phyloP scores from a whole-genome alignment of 2,113 vertebrate species.

The Carassius gibelio region DNA sequence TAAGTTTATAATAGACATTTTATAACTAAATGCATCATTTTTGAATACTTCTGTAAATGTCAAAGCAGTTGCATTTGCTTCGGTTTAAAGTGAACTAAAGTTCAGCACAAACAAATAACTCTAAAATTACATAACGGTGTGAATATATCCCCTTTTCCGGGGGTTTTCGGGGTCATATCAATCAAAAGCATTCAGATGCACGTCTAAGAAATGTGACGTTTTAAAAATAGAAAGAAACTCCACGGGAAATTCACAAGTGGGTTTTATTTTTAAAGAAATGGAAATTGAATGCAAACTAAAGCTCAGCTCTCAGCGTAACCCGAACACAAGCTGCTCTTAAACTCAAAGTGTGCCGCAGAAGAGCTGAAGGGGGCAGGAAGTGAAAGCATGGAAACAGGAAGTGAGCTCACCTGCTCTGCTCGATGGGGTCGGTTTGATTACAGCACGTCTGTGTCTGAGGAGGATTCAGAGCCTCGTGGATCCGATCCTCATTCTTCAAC shows the following conservation, averaged over 20 bases:
- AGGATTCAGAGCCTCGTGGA: constrained; percentile 20
- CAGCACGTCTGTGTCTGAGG: neutral
- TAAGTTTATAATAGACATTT: neutral
- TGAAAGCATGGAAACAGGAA: neutral
- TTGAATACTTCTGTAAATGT: neutral
- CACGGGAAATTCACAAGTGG: neutral
- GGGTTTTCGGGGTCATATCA: neutral
- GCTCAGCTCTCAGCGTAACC: neutral
- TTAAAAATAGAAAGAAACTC: neutral
- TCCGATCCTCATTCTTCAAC: constrained; percentile 17
- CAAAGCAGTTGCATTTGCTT: neutral
- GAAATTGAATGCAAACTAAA: neutral
- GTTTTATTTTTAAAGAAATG: neutral
- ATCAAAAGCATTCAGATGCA: neutral
- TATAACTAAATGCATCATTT: neutral
- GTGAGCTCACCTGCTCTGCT: constrained; percentile 70
- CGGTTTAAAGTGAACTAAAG: neutral
- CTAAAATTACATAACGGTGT: neutral
- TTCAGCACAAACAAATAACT: neutral
- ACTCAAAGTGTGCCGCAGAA: neutral
- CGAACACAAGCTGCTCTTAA: neutral
- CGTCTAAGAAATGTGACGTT: neutral
- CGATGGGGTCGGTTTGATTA: neutral
- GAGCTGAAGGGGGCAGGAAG: neutral
- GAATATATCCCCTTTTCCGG: neutral